A percentile compares a stretch with the other conserved stretches of the same genome.
phyloP scores from a whole-genome alignment of 2,888 invertebrate genomes.

The Noctua fimbriata region DNA sequence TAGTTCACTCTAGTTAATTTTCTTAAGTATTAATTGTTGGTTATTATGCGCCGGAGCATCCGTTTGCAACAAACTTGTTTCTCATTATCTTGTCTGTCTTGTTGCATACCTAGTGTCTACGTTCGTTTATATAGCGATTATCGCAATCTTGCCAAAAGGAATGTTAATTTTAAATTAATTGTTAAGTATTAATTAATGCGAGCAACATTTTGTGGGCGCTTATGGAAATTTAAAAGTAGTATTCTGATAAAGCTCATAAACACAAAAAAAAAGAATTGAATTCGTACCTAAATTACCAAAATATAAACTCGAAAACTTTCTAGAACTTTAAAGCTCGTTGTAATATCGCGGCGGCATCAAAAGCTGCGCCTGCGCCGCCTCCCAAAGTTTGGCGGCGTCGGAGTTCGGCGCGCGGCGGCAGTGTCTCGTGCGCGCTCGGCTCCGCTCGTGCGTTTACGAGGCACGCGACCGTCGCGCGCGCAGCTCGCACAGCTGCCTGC shows the following conservation, averaged over 20 bases:
- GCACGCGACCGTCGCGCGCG: conserved; percentile 87
- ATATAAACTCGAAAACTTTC: background rate
- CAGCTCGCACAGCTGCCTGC: conserved; percentile 75
- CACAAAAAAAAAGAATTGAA: background rate
- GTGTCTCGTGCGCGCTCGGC: conserved; percentile 79
- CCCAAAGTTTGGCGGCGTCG: conserved; percentile 56
- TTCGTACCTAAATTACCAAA: background rate
- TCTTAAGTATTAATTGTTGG: conserved; percentile 83
- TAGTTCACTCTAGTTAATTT: conserved; percentile 78
- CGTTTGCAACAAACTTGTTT: conserved; percentile 81
- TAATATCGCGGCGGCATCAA: conserved; percentile 56
- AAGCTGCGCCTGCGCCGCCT: conserved; percentile 52
- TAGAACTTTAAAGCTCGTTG: conserved; percentile 21
- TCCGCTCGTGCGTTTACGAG: conserved; percentile 81
- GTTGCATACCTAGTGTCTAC: conserved; percentile 57
- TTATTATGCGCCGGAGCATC: conserved; percentile 81
- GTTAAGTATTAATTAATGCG: conserved; percentile 32
- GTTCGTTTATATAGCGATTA: conserved; percentile 49
- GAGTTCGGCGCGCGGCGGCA: conserved; percentile 62
- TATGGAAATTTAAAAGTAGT: background rate
- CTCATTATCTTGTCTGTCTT: conserved; percentile 81
- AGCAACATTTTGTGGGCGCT: background rate
- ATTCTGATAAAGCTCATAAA: background rate
- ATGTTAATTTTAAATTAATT: conserved; percentile 45
- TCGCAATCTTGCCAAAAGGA: conserved; percentile 33